Evolutionary conservation across 2,797 vertebrate species (phyloP).

Genomic region (Hyperoplus lanceolatus): DNA sequence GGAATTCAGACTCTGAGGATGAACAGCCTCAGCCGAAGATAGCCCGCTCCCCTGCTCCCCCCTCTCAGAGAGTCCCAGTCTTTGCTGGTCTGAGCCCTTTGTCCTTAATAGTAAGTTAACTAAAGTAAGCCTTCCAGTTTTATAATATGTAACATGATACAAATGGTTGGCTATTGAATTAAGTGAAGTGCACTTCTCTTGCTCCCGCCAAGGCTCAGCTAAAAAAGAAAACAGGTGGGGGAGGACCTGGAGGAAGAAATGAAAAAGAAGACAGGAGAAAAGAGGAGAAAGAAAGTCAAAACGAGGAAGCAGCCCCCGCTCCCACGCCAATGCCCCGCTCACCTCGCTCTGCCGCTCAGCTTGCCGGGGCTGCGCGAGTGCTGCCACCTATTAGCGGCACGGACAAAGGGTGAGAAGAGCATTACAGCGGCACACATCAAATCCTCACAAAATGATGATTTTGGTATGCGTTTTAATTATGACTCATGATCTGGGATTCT

Average conservation of each 20-base stretch:
- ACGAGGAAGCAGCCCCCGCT: slow-evolving; percentile 56
- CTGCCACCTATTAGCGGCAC: slow-evolving; percentile 84
- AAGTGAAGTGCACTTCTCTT: slow-evolving; percentile 19
- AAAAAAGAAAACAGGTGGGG: slow-evolving; percentile 78
- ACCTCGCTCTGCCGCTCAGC: slow-evolving; percentile 76
- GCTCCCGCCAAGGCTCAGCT: slow-evolving; percentile 86
- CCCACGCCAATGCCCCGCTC: slow-evolving; percentile 78
- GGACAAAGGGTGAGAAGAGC: slow-evolving; percentile 83
- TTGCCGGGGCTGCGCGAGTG: slow-evolving; percentile 82
- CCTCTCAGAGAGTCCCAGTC: slow-evolving; percentile 83
- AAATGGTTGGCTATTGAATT: slow-evolving; percentile 5
- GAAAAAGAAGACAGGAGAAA: slow-evolving; percentile 66
- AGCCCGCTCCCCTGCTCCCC: slow-evolving; percentile 41
- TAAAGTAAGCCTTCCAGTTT: neutral
- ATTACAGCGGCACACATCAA: neutral
- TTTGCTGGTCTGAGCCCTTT: slow-evolving; percentile 90
- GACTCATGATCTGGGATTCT: slow-evolving; percentile 22
- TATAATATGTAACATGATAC: neutral
- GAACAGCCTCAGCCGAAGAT: slow-evolving; percentile 61
- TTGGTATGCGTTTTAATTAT: neutral
- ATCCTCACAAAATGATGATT: neutral
- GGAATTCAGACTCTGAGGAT: slow-evolving; percentile 73
- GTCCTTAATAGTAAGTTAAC: slow-evolving; percentile 85
- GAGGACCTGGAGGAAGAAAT: slow-evolving; percentile 34
- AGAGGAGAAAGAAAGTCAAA: slow-evolving; percentile 77